phyloP scores from a whole-genome alignment of 2,888 invertebrate genomes.

The Andrena bicolor region DNA sequence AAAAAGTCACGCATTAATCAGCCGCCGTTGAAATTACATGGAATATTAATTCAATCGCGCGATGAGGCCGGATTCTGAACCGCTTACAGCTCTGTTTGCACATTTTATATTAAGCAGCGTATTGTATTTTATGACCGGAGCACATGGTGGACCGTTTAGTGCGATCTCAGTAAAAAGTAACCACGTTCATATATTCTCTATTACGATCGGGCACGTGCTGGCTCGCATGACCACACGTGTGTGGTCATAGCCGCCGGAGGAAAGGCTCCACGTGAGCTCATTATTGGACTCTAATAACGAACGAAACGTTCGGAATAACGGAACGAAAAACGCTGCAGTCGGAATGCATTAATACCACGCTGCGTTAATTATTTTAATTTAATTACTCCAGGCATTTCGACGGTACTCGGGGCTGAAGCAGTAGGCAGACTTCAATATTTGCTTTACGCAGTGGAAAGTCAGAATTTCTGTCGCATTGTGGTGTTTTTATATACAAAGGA shows the following conservation, averaged over 20 bases:
- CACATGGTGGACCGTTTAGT: conserved; percentile 53
- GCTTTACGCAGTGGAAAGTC: neutral
- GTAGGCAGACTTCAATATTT: conserved; percentile 9
- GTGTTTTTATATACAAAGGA: neutral
- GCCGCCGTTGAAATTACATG: conserved; percentile 37
- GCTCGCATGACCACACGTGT: conserved; percentile 50
- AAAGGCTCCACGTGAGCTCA: conserved; percentile 47
- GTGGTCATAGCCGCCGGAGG: conserved; percentile 38
- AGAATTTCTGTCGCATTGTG: neutral
- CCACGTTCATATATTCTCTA: conserved; percentile 48
- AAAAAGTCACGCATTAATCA: conserved; percentile 50
- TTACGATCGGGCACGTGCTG: conserved; percentile 53
- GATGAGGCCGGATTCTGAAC: conserved; percentile 18
- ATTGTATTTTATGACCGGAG: conserved; percentile 54
- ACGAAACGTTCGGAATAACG: conserved; percentile 41
- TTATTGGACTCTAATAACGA: conserved; percentile 58
- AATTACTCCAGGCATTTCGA: neutral
- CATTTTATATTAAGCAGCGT: conserved; percentile 58
- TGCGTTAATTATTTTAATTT: neutral
- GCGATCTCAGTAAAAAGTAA: conserved; percentile 67
- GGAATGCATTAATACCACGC: neutral
- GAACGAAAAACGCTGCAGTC: conserved; percentile 21
- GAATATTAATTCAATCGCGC: conserved; percentile 43
- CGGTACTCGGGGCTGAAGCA: neutral
- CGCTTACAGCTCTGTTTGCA: conserved; percentile 39